Evolutionary conservation across 2,888 invertebrate species (phyloP), one percentile per base, ranked within the genome.

Genomic region (Pasiphila rectangulata): DNA sequence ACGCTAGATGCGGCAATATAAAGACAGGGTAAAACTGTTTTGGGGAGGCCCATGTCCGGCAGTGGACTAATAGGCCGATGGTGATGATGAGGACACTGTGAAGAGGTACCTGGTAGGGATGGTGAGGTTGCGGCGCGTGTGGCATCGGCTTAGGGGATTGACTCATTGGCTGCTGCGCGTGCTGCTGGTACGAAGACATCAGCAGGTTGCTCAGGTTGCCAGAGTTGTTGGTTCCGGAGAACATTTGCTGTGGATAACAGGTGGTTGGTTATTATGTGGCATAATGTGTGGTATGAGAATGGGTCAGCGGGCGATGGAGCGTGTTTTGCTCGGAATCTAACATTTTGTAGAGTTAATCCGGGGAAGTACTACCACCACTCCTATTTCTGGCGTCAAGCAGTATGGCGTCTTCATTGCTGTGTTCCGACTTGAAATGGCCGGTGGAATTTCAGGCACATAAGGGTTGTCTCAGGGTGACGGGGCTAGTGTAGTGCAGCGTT

Each of bases 101-200:
- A 15, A 6, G 15, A 10, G 1, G 17, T 34, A 85, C 84, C 74
- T 90, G 90, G 64, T 87, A 87, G 36, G 83, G 79, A 46, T 79
- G 81, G 56, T 87, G 83, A 32, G 67, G 77, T 27, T 79, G 82
- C 72, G 73, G 83, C 58, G 73, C 64, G 62, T 78, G 90, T 55
- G 81, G 82, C 73, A 85, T 80, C 21, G 81, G 83, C 56, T 89
- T 88, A 46, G 86, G 84, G 49, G 90, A 85, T 58, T 83, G 82
- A 51, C 78, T 68, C 68, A 73, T 68, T 1, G 76, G 88, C 57
- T 86, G 90, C 66, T 89, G 89, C 68, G 72, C 67, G 1, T 75
- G 88, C 57, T 86, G 90, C 66, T 89, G 89, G 68, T 89, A 89
- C 61, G 88, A 54, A 1, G 61, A 86, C 76, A 88, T 81, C 63